Percentiles rank a stretch among this genome's conserved stretches.
Conservation (phyloP, 2,797 vertebrate species). For the Chrysocyon brachyurus region DNA sequence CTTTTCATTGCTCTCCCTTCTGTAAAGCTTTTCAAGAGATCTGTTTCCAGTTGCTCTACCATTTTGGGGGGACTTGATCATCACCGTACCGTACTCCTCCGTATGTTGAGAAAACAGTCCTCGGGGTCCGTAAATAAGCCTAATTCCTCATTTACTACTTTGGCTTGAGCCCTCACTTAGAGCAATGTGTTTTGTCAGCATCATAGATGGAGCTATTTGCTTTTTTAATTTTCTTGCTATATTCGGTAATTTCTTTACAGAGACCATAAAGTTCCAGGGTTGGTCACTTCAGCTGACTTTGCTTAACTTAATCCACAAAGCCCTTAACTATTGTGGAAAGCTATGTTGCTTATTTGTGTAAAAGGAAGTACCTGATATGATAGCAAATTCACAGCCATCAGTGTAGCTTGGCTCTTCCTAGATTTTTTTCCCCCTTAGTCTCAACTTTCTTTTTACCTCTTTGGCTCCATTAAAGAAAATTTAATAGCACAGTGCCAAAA, state of each 20-base stretch:
- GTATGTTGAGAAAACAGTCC: background rate
- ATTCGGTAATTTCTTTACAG: background rate
- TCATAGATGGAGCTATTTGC: background rate
- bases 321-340: background rate
- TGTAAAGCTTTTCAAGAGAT: background rate
- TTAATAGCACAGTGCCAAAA: background rate
- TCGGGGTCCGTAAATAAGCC: rapidly evolving
- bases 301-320: background rate
- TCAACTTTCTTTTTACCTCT: background rate
- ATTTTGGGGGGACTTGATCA: rapidly evolving
- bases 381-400: background rate
- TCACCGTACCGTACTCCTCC: background rate
- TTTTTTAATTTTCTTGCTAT: background rate
- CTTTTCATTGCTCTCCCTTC: background rate
- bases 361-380: background rate
- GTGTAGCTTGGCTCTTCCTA: background rate
- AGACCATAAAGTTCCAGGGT: too few relatives aligned
- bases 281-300: background rate
- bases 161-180: background rate
- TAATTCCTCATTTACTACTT: too few relatives aligned
- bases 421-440: rapidly evolving
- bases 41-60: background rate
- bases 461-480: background rate
- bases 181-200: background rate
- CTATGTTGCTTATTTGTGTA: background rate